These are phyloP conservation scores for Anas capensis DNA, from an alignment of 2,797 vertebrate genomes.

Conservation along the genomic window DNA sequence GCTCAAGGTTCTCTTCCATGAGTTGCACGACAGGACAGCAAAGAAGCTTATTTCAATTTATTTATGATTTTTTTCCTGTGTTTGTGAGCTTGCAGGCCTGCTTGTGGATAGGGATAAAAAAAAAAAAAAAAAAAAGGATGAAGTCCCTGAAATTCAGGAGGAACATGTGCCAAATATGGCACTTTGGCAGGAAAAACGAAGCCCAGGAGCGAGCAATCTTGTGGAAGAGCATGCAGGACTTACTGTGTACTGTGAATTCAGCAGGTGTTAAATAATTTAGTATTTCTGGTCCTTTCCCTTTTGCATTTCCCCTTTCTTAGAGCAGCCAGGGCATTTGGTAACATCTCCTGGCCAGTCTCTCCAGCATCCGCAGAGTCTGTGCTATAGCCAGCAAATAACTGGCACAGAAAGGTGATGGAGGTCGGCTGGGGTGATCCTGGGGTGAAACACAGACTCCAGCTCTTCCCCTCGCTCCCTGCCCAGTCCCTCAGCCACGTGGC, in stretches of 20 bases:
- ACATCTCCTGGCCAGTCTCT: background rate
- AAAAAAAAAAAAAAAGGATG: background rate
- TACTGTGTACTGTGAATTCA: background rate
- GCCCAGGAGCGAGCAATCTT: background rate
- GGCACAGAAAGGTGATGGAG: background rate
- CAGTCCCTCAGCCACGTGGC: background rate
- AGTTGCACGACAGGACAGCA: background rate
- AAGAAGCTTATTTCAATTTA: background rate
- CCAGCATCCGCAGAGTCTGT: background rate
- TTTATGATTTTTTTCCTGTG: background rate
- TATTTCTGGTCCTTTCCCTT: background rate
- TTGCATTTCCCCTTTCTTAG: background rate
- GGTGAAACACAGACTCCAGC: background rate
- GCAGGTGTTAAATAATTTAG: background rate
- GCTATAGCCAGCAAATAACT: background rate
- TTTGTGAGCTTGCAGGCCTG: background rate
- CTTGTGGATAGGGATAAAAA: background rate
- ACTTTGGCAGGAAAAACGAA: background rate
- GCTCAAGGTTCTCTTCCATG: background rate
- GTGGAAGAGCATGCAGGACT: background rate
- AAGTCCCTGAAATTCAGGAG: background rate
- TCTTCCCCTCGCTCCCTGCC: background rate
- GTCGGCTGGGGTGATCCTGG: background rate
- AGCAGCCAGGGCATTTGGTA: background rate
- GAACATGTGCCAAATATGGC: background rate